These are phyloP conservation scores for Atlantisia rogersi DNA, from an alignment of 2,113 vertebrate species.

Conservation along the genomic window DNA sequence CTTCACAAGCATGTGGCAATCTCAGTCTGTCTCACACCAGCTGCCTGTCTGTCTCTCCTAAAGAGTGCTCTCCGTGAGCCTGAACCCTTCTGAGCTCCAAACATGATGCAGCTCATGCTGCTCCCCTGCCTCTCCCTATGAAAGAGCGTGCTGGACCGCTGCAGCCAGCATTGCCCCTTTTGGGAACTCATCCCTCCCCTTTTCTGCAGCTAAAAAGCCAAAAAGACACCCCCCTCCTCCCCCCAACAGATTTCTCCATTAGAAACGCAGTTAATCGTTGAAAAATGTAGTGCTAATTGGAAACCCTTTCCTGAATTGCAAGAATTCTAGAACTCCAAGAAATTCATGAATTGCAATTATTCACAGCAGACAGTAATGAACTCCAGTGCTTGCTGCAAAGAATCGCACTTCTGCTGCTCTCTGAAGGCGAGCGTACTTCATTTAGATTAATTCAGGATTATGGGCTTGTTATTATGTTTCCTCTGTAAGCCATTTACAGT, in stretches of 20 bases:
- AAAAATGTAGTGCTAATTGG: not conserved
- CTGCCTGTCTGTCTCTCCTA: not conserved
- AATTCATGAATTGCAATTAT: slow-evolving; percentile 9
- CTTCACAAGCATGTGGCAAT: not conserved
- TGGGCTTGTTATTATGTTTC: not conserved
- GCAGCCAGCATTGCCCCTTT: not conserved
- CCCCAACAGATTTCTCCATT: not conserved
- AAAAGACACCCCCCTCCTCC: no score
- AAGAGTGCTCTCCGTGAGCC: not conserved
- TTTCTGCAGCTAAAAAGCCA: not conserved
- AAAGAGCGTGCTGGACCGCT: not conserved
- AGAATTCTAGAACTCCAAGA: not conserved
- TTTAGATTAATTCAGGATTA: slow-evolving; percentile 45
- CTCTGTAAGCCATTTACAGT: not conserved
- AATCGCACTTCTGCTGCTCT: not conserved
- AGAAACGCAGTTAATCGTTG: not conserved
- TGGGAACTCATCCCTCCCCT: not conserved
- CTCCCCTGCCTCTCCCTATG: not conserved
- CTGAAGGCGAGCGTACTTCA: not conserved
- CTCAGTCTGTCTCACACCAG: no score
- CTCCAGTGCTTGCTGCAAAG: not conserved
- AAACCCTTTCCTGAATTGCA: not conserved
- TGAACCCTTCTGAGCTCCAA: not conserved
- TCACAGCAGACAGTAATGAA: slow-evolving; percentile 32
- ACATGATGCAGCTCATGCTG: not conserved